Evolutionary conservation across 2,113 vertebrate genomes (phyloP).

Genomic region (Mugil cephalus): DNA sequence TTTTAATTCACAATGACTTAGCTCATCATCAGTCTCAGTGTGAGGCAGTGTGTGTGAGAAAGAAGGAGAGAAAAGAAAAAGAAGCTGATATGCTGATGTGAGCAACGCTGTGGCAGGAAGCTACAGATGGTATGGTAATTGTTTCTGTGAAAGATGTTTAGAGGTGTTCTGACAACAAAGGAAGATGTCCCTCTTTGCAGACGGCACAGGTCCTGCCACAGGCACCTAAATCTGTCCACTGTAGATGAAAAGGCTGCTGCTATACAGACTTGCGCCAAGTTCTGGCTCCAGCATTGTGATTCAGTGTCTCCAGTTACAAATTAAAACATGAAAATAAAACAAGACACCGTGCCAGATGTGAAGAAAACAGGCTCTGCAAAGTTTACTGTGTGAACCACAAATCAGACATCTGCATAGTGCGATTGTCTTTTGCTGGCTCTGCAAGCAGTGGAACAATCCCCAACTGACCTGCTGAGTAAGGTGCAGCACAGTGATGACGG

Average conservation of each 20-base stretch:
- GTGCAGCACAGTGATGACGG: conserved; percentile 3
- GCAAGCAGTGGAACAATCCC: conserved; percentile 15
- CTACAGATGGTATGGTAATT: conserved; percentile 84
- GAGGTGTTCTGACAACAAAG: conserved; percentile 77
- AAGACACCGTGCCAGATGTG: conserved; percentile 16
- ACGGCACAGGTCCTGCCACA: conserved; percentile 64
- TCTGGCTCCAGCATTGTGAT: conserved; percentile 17
- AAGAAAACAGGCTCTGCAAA: conserved; percentile 1
- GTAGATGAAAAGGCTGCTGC: conserved; percentile 34
- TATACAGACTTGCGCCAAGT: conserved; percentile 19
- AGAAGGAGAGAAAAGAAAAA: conserved; percentile 24
- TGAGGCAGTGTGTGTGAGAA: neutral
- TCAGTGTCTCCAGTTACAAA: conserved; percentile 10
- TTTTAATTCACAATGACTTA: conserved; percentile 56
- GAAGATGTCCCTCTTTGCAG: conserved; percentile 61
- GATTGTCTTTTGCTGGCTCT: neutral
- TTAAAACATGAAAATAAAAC: conserved; percentile 12
- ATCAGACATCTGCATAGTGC: conserved; percentile 36
- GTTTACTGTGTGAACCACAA: conserved; percentile 13
- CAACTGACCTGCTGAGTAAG: conserved; percentile 22
- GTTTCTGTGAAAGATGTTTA: conserved; percentile 79
- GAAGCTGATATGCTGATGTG: conserved; percentile 53
- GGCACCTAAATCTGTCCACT: conserved; percentile 57
- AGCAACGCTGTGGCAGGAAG: conserved; percentile 63
- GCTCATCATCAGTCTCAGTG: conserved; percentile 30